These are phyloP conservation scores for Agrilus mali DNA, from an alignment of 2,888 invertebrate genomes.

Conservation along the genomic window DNA sequence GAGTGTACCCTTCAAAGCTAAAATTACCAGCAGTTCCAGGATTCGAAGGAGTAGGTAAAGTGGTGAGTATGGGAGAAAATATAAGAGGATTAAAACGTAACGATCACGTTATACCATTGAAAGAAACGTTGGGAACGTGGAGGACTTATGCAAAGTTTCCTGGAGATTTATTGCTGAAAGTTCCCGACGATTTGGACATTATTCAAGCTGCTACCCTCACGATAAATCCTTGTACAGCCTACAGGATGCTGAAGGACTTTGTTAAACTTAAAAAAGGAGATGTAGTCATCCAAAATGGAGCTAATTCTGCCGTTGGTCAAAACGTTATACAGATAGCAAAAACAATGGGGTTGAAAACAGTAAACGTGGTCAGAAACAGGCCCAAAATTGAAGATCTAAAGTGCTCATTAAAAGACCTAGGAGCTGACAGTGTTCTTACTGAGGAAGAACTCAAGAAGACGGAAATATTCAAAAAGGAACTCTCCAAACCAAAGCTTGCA, in stretches of 20 bases:
- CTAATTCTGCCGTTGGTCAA: constrained; percentile 91
- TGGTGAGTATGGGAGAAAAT: constrained; percentile 54
- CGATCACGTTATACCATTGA: constrained; percentile 72
- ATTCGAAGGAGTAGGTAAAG: constrained; percentile 87
- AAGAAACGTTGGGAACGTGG: constrained; percentile 81
- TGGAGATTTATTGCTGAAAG: constrained; percentile 45
- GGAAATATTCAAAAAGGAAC: constrained; percentile 44
- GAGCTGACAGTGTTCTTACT: constrained; percentile 75
- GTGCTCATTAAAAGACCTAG: constrained; percentile 53
- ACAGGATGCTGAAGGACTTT: constrained; percentile 90
- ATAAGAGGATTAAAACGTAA: constrained; percentile 48
- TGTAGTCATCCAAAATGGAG: constrained; percentile 92
- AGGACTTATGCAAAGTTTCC: constrained; percentile 47
- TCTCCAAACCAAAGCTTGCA: constrained; percentile 63
- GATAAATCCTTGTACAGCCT: constrained; percentile 95
- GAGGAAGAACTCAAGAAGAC: constrained; percentile 62
- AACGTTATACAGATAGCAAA: constrained; percentile 83
- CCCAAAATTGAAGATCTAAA: constrained; percentile 55
- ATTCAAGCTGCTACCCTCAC: constrained; percentile 77
- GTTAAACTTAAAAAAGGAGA: constrained; percentile 59
- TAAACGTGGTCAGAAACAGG: constrained; percentile 78
- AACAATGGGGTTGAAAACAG: constrained; percentile 59
- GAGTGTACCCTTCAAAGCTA: constrained; percentile 70
- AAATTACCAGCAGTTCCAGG: constrained; percentile 76
- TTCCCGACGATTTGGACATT: constrained; percentile 57